These are phyloP conservation scores for Orthosia gothica DNA, from an alignment of 2,888 invertebrate genomes.

Conservation along the genomic window DNA sequence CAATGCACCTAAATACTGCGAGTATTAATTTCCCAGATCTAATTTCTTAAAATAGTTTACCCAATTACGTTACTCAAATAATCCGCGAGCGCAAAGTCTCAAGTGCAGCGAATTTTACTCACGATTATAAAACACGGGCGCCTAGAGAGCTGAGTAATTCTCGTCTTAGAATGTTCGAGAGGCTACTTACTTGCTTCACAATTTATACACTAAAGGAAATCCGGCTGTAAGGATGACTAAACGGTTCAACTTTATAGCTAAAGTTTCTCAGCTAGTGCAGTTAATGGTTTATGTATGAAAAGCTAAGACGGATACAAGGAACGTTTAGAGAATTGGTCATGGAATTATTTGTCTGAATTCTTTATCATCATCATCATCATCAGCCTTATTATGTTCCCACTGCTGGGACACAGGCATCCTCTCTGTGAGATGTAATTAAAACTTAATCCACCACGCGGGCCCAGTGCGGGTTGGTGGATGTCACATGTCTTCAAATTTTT, in stretches of 20 bases:
- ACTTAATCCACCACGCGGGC: no score
- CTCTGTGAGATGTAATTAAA: no score
- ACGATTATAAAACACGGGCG: conserved; percentile 47
- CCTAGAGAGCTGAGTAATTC: conserved; percentile 55
- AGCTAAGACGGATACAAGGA: conserved; percentile 20
- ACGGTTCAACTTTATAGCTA: conserved; percentile 49
- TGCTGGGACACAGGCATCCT: no score
- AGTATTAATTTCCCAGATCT: not conserved
- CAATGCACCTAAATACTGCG: not conserved
- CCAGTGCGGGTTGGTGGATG: no score
- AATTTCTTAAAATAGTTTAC: not conserved
- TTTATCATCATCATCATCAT: no score
- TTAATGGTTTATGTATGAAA: conserved; percentile 40
- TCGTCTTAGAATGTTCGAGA: conserved; percentile 59
- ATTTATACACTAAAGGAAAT: conserved; percentile 58
- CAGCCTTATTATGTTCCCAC: no score
- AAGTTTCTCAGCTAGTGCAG: conserved; percentile 38
- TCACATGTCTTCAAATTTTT: no score
- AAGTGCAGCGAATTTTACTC: conserved; percentile 26
- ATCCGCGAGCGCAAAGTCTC: conserved; percentile 9
- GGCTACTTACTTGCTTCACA: conserved; percentile 53
- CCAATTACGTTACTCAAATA: conserved; percentile 15
- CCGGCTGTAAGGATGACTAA: conserved; percentile 58
- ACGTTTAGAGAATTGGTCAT: not conserved
- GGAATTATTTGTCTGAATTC: not conserved